Evolutionary conservation across 2,797 vertebrate genomes (phyloP), one percentile per base, ranked within the genome.

Genomic region (Sebastes glaucus): DNA sequence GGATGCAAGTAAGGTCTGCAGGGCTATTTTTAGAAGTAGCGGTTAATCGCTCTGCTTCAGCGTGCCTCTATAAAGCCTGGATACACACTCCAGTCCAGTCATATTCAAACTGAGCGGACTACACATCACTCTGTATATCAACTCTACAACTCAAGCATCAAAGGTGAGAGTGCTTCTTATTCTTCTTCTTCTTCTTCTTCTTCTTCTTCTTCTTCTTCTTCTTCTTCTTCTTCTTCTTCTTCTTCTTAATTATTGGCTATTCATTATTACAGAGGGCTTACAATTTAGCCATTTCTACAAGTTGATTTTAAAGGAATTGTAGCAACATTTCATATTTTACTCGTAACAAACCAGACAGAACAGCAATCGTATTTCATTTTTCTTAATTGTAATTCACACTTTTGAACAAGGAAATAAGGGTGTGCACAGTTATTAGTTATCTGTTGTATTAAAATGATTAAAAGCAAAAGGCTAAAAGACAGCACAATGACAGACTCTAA

Each of bases 21-120:
- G 81, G 59, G 87, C 92, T 96, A 96, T 95, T 94, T 95, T 95
- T 96, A 93, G 94, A 70, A 32, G 49, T 32, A 75, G 82, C 27
- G 53, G 83, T 79, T 95, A 92, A 93, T 90, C 84, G 6, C 87
- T 74, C 28, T 30, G 35, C 30, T 33, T 63, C 81, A 71, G 55
- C 13, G 70, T 56, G 72, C 59, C 87, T 60, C 74, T 95, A 96
- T 95, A 96, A 95, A 94, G 76, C 73, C 80, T 71, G 83, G 78
- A 75, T 23, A 22, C 70, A 6, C 11, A 8, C 64, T 84, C 59
- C 10, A 28, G 63, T 78, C 78, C 82, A 73, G 78, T 86, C 85
- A 92, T 49, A 89, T 82, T 87, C 83, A 62, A 46, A 74, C 88
- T 82, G 52, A 87, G 80, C 49, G 76, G 69, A 90, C 73, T 10